These are phyloP conservation scores for Drosophila anceps DNA, from an alignment of 2,888 invertebrate genomes.

Conservation along the genomic window DNA sequence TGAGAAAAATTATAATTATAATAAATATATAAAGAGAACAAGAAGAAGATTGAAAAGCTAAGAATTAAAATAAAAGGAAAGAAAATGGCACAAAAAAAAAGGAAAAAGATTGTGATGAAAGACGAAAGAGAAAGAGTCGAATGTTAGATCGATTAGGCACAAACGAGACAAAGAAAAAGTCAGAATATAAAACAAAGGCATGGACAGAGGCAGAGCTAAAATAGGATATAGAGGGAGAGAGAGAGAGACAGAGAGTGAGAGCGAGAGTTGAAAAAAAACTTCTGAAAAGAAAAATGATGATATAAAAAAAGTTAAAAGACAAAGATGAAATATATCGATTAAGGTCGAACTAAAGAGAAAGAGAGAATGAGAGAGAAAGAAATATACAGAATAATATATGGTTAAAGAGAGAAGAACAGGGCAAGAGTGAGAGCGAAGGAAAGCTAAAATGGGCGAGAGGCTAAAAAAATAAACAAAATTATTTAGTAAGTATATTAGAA, in stretches of 20 bases:
- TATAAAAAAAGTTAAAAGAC: background rate
- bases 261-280: background rate
- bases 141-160: background rate
- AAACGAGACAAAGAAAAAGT: background rate
- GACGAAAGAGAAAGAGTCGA: background rate
- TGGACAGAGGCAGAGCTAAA: background rate
- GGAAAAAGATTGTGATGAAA: background rate
- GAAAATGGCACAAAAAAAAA: background rate
- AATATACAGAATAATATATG: background rate
- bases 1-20: background rate
- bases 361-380: background rate
- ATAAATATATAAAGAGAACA: background rate
- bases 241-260: background rate
- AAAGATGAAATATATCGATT: background rate
- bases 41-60: background rate
- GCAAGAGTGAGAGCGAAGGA: background rate
- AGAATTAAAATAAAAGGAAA: background rate
- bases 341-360: background rate
- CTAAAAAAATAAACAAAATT: background rate
- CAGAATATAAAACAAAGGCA: background rate
- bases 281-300: background rate
- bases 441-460: background rate
- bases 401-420: background rate
- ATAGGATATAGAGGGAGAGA: background rate
- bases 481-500: too few species aligned